These are phyloP conservation scores for Harpalus rufipes DNA, from an alignment of 2,888 invertebrate genomes.

Conservation along the genomic window DNA sequence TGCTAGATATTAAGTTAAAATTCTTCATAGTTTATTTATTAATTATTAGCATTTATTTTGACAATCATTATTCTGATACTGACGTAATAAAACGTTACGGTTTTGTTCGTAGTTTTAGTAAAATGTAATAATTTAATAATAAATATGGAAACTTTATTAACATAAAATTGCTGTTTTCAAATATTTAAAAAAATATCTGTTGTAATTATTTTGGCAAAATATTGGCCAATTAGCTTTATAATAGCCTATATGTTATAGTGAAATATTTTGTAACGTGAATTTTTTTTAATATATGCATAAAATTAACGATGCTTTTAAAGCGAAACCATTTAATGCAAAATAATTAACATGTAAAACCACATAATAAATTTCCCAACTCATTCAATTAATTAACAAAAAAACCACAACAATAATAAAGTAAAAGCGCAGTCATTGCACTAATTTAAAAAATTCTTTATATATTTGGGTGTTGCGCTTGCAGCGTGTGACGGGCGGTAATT, in stretches of 20 bases:
- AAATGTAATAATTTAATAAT: too few species aligned
- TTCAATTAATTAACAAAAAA: slow-evolving; percentile 39
- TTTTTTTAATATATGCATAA: neutral
- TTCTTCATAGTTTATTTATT: too few species aligned
- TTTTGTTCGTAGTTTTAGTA: too few species aligned
- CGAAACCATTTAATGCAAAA: slow-evolving; percentile 1
- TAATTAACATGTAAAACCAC: slow-evolving; percentile 3
- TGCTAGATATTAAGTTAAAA: too few species aligned
- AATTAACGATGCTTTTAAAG: slow-evolving; percentile 3
- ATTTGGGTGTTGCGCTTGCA: slow-evolving; percentile 41
- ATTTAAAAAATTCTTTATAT: slow-evolving; percentile 44
- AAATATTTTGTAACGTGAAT: neutral
- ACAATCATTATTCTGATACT: too few species aligned
- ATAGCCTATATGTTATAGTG: neutral
- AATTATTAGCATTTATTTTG: too few species aligned
- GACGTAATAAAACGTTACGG: too few species aligned
- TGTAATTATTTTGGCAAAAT: neutral
- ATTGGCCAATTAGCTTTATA: neutral
- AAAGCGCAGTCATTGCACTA: slow-evolving; percentile 41
- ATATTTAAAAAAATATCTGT: neutral
- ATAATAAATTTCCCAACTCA: slow-evolving; percentile 4
- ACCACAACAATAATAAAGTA: slow-evolving; percentile 2
- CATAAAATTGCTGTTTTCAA: neutral
- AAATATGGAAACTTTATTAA: too few species aligned
- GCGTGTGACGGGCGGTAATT: slow-evolving; percentile 60